Evolutionary conservation across 2,797 vertebrate species (phyloP), one percentile per base, ranked within the genome.

Genomic region (Pipistrellus kuhlii): DNA sequence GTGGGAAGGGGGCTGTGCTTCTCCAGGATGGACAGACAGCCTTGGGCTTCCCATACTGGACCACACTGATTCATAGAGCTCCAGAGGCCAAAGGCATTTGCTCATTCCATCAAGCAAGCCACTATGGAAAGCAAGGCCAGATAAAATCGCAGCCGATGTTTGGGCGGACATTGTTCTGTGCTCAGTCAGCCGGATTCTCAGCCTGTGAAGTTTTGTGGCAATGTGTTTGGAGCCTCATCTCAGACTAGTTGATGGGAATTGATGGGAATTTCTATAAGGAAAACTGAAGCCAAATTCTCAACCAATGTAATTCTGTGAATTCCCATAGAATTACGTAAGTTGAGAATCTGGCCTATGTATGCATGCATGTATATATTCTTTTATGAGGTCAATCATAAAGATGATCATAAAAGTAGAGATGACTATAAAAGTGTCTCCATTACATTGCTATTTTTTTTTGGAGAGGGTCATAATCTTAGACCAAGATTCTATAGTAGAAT

Each of bases 251-350:
- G 89, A 96, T 97, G 96, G 93, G 96, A 97, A 97, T 96, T 95
- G 89, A 96, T 97, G 96, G 93, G 96, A 97, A 97, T 96, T 95
- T 96, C 89, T 96, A 91, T 94, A 94, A 92, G 92, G 94, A 76
- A 90, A 96, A 83, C 90, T 75, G 35, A 95, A 96, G 96, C 96
- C 97, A 97, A 96, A 96, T 97, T 97, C 96, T 96, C 93, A 97
- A 96, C 91, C 68, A 97, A 86, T 97, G 95, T 96, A 97, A 96
- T 86, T 96, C 94, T 96, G 87, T 88, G 87, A 97, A 96, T 97
- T 97, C 96, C 96, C 96, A 97, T 69, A 96, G 91, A 97, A 94
- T 97, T 97, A 97, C 48, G 78, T 97, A 96, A 96, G 87, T 96
- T 93, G 82, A 96, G 95, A 97, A 96, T 97, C 87, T 96, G 92